phyloP scores from a whole-genome alignment of 2,888 invertebrate species.

The Latrodectus hesperus region DNA sequence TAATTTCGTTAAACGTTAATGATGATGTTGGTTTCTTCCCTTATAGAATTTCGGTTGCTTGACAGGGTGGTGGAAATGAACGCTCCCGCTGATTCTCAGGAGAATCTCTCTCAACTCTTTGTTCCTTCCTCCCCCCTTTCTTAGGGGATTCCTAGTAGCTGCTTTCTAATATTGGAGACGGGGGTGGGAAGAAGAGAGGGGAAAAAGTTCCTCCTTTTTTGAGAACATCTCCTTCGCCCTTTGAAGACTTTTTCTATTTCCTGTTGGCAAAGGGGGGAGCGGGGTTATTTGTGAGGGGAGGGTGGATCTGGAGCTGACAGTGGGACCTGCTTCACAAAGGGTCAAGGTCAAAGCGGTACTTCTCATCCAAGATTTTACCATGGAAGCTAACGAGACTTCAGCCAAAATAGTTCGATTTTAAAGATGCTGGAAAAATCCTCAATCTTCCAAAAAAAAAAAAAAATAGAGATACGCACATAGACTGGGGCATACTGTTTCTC shows the following conservation, averaged over 20 bases:
- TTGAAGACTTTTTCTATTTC: constrained; percentile 46
- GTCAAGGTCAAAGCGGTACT: constrained; percentile 54
- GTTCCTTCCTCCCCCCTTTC: constrained; percentile 18
- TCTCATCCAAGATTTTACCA: neutral
- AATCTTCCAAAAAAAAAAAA: neutral
- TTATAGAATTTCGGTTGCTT: too few species aligned
- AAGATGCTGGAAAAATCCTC: neutral
- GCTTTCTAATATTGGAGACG: neutral
- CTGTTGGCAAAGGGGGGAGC: constrained; percentile 36
- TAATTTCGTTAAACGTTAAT: too few species aligned
- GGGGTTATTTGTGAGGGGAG: constrained; percentile 5
- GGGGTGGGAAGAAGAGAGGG: constrained; percentile 4
- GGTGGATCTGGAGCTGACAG: constrained; percentile 25
- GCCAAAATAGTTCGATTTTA: too few species aligned
- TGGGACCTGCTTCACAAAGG: constrained; percentile 55
- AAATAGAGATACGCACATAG: neutral
- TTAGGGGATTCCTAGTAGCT: constrained; percentile 27
- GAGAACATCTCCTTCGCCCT: constrained; percentile 8
- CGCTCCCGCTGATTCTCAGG: too few species aligned
- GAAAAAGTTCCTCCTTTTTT: neutral
- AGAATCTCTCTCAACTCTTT: constrained; percentile 50
- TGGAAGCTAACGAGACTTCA: neutral
- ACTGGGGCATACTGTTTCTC: neutral
- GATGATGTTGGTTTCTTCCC: too few species aligned
- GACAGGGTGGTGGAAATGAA: too few species aligned